Evolutionary conservation across 2,797 vertebrate genomes (phyloP).

Genomic region (Clarias platycephalus): DNA sequence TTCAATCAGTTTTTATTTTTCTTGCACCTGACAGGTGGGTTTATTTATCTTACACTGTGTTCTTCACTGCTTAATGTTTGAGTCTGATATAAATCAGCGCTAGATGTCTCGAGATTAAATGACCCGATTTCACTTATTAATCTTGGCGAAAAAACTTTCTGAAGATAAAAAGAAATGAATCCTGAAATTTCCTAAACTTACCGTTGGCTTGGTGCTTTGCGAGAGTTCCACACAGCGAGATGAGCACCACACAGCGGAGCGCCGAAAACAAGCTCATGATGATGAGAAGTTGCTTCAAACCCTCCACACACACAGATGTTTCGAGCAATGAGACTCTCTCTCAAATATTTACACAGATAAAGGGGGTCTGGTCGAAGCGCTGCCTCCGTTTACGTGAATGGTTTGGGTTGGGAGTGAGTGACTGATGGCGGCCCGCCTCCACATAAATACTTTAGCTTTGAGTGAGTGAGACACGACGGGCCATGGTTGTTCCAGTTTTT

Average conservation of each 20-base stretch:
- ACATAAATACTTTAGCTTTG: constrained; percentile 81
- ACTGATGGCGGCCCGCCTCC: constrained; percentile 77
- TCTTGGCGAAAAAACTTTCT: background rate
- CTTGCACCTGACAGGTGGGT: constrained; percentile 11
- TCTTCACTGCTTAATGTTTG: too few relatives aligned
- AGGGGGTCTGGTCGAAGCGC: constrained; percentile 53
- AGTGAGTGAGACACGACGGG: constrained; percentile 64
- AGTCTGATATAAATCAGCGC: background rate
- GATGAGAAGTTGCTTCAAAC: constrained; percentile 35
- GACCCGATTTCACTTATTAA: background rate
- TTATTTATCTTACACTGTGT: background rate
- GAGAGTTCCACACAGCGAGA: constrained; percentile 65
- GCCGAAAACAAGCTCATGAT: constrained; percentile 67
- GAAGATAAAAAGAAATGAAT: background rate
- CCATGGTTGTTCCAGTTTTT: constrained; percentile 4
- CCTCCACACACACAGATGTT: constrained; percentile 31
- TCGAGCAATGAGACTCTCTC: constrained; percentile 43
- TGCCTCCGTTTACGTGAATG: constrained; percentile 74
- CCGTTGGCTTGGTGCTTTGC: constrained; percentile 70
- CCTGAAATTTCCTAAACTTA: constrained; percentile 60
- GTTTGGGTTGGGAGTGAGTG: constrained; percentile 72
- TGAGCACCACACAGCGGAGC: constrained; percentile 63
- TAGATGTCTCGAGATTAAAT: background rate
- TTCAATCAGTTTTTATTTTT: too few relatives aligned
- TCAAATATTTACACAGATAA: constrained; percentile 53